Evolutionary conservation across 2,113 vertebrate genomes (phyloP), one percentile per base, ranked within the genome.

Genomic region (Acrocephalus kingi): DNA sequence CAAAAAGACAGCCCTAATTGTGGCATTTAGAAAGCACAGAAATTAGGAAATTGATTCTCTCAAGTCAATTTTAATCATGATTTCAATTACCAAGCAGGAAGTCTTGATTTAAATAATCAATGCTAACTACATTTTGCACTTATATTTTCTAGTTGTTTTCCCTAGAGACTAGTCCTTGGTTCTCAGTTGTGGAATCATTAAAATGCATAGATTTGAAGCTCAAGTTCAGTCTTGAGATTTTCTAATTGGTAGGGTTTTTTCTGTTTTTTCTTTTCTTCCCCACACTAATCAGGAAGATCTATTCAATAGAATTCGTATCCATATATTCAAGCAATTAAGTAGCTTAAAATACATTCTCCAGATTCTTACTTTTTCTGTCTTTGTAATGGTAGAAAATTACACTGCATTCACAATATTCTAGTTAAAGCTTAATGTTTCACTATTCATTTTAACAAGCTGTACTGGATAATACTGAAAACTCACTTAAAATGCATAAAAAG

Each of bases 101-200:
- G 69, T 27, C 94, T 92, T 94, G 80, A 92, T 94, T 96, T 96
- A 94, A 96, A 94, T 86, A 75, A 94, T 94, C 83, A 93, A 74
- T 84, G 85, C 33, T 81, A 86, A 87, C 61, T 82, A 39, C 5
- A 0, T 78, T 91, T 84, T 84, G 76, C 76, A 79, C 75, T 92
- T 87, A 37, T 18, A 84, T 87, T 62, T 93, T 89, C 28, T 41
- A 55, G 46, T 13, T 67, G 37, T 77, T 86, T 90, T 75, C 94
- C 52, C 86, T 39, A 55, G 83, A 89, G 89, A 56, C 43, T 33
- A 46, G 18, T 77, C 75, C 59, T 84, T 84, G 22, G 35, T 71
- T 93, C 55, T 92, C 67, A 88, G 46, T 11, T 1, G 1, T 9
- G 81, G 33, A 81, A 68, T 55, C 86, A 81, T 87, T 89, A 89